Base-by-base conservation (phyloP, 2,888 invertebrate species). In the Drosophila stalkeri region DNA sequence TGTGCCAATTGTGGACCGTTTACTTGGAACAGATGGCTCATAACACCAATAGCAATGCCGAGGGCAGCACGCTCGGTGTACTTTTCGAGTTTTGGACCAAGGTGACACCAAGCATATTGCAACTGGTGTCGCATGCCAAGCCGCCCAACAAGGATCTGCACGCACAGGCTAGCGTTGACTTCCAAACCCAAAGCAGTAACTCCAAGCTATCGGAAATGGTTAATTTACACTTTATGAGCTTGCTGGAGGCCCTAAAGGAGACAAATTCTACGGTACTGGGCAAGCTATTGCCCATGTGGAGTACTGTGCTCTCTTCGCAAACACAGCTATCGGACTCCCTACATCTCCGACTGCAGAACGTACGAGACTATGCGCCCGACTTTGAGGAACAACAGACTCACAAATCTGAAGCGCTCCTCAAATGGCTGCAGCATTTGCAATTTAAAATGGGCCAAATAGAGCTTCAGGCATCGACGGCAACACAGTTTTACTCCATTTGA, bases 401-500 rank as follows among this genome's bases (percentile, higher is more conserved):
- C 49, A 90, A 91, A 20, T 92, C 92, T 71, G 94, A 95, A 2
- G 94, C 95, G 31, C 93, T 96, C 27, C 92, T 96, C 2, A 96
- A 97, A 81, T 98, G 99, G 96, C 94, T 99, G 64, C 98, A 98
- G 93, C 95, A 98, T 57, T 94, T 99, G 72, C 98, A 99, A 92
- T 98, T 99, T 92, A 99, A 99, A 94, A 98, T 99, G 96, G 98
- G 98, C 7, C 99, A 99, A 94, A 97, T 99, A 63, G 99, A 99
- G 93, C 94, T 98, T 77, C 98, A 98, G 93, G 97, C 97, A 2
- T 97, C 97, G 0, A 96, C 97, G 60, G 97, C 97, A n/a, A 97
- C 97, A 9, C 98, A 98, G 91, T 97, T 98, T 93, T 98, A 97
- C 93, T 95, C 96, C 39, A 94, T 96, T 86, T 96, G 95, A 75